Base-by-base conservation (phyloP, 2,113 vertebrate genomes). In the Limnothrissa miodon region DNA sequence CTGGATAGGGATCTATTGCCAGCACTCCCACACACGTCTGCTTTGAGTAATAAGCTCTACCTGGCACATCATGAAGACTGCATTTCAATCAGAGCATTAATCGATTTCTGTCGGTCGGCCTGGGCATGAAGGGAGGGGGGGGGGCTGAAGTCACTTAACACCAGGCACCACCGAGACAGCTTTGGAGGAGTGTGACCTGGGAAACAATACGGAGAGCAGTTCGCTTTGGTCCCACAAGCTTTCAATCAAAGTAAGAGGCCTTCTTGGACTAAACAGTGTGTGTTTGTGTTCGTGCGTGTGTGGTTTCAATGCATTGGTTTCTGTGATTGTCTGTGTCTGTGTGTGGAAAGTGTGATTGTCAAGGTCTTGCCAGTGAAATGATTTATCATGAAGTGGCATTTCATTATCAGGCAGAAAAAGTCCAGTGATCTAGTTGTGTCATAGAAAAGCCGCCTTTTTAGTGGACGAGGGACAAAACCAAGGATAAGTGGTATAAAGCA, bases 81-180 rank as follows among this genome's bases (percentile, higher is more conserved):
- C 85, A 82, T 86, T 86, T 86, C 82, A 86, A 82, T 86, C 83
- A 56, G 33, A 42, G 39, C 78, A 84, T 84, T 84, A 82, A 84
- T 86, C 83, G 80, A 86, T 84, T 86, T 82, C 70, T 48, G 36
- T 78, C 21, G 79, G 79, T 25, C 25, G 39, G 46, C 19, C 19
- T 8, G 33, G 79, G 15, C 59, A 62, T 62, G n/a, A n/a, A 19
- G 51, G 51, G 13, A 1, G 51, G 51, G 19, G 53, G 29, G 59
- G 70, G 79, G 82, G 62, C 62, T 45, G 82, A 48, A 48, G 80
- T 80, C 51, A 84, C n/a, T 86, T 86, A 84, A 80, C 74, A 53
- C 46, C 56, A 44, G 51, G 70, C 1, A n/a, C 21, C 74, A 10
- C 23, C n/a, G 74, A 79, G 80, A 84, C 80, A 48, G 51, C 56